Evolutionary conservation across 2,113 vertebrate species (phyloP).

Genomic region (Oostethus manadensis): DNA sequence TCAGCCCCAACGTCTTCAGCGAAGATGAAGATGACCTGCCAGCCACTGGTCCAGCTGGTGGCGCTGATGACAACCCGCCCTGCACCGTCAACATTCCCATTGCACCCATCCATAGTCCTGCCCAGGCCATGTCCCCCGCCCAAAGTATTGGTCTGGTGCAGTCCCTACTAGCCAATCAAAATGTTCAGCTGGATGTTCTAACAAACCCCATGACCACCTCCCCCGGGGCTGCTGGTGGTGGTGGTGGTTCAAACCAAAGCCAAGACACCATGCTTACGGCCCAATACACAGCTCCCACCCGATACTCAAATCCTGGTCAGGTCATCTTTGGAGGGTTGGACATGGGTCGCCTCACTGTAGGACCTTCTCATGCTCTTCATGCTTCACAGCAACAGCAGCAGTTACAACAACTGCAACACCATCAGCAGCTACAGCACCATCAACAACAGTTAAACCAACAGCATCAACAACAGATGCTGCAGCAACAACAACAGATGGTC

Average conservation of each 20-base stretch:
- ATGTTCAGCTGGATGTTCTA: conserved; percentile 89
- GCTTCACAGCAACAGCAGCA: conserved; percentile 49
- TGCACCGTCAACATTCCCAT: conserved; percentile 98
- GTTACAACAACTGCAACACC: conserved; percentile 31
- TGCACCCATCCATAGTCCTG: conserved; percentile 93
- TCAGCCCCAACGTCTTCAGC: conserved; percentile 95
- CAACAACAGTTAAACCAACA: conserved; percentile 55
- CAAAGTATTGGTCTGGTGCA: conserved; percentile 95
- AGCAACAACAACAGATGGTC: conserved; percentile 43
- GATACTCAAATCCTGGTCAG: conserved; percentile 84
- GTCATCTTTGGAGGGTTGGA: conserved; percentile 83
- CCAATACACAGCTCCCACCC: conserved; percentile 75
- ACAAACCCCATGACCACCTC: conserved; percentile 76
- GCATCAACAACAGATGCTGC: conserved; percentile 36
- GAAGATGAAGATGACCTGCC: conserved; percentile 96
- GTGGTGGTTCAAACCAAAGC: conserved; percentile 66
- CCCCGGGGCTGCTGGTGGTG: conserved; percentile 46
- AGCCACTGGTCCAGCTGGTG: conserved; percentile 83
- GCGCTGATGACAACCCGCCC: conserved; percentile 85
- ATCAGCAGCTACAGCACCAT: conserved; percentile 40
- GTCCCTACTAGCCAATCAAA: conserved; percentile 93
- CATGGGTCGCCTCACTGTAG: conserved; percentile 73
- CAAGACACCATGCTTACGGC: conserved; percentile 70
- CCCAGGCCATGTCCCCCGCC: conserved; percentile 95
- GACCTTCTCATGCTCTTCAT: conserved; percentile 63